Percentiles rank a stretch among this genome's conserved stretches.
Evolutionary conservation across 2,797 vertebrate species (phyloP).

Genomic region (Diceros bicornis): DNA sequence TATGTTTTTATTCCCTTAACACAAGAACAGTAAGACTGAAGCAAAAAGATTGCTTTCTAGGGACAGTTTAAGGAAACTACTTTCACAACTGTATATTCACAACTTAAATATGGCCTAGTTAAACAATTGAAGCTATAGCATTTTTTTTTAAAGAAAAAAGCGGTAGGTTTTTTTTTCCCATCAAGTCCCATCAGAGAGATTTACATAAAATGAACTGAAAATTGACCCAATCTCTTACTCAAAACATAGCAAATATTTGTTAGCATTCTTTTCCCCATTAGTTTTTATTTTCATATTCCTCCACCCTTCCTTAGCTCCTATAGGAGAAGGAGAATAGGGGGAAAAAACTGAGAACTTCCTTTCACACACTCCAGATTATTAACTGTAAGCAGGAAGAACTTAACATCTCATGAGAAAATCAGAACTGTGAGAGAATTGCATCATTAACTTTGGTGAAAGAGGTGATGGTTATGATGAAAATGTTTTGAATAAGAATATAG

Average conservation of each 20-base stretch:
- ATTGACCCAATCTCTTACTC: background rate
- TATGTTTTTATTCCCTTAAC: background rate
- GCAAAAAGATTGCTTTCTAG: background rate
- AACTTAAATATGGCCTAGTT: background rate
- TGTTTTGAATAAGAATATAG: background rate
- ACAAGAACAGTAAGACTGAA: background rate
- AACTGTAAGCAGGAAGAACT: background rate
- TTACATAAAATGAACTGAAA: background rate
- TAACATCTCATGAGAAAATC: constrained; percentile 22
- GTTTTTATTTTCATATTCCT: constrained; percentile 52
- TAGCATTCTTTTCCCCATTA: background rate
- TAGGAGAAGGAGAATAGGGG: background rate
- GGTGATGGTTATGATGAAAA: background rate
- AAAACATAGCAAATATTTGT: background rate
- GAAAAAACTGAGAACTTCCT: background rate
- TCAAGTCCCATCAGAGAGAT: background rate
- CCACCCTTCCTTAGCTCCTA: background rate
- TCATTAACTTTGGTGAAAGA: background rate
- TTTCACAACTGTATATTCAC: background rate
- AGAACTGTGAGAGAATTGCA: background rate
- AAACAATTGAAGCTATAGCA: background rate
- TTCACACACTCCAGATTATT: background rate
- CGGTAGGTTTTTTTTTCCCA: background rate
- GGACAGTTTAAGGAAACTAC: background rate
- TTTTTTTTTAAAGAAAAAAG: background rate